A percentile compares a stretch with the other conserved stretches of the same genome.
phyloP scores from a whole-genome alignment of 2,888 invertebrate species.

The Panopea generosa region DNA sequence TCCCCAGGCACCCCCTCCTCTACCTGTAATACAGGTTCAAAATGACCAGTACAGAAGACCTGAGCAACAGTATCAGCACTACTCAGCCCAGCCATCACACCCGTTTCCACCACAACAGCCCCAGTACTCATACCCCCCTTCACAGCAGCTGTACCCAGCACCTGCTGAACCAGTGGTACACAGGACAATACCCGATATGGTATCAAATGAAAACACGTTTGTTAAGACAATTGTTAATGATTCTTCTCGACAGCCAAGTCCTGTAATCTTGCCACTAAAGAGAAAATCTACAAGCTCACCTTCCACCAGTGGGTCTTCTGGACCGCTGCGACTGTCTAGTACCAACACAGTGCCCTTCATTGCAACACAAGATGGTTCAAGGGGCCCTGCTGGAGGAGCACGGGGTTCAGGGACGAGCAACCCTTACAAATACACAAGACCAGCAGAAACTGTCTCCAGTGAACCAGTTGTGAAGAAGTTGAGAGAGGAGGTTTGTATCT shows the following conservation, averaged over 20 bases:
- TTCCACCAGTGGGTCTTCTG: not conserved
- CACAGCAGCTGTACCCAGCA: conserved; percentile 24
- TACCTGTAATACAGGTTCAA: conserved; percentile 68
- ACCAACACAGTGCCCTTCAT: conserved; percentile 29
- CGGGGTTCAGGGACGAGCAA: too few species aligned
- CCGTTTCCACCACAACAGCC: conserved; percentile 10
- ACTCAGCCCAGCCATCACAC: not conserved
- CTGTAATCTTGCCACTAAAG: conserved; percentile 25
- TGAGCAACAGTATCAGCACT: conserved; percentile 21
- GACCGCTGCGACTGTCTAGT: conserved; percentile 41
- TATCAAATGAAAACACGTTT: not conserved
- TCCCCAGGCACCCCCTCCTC: not conserved
- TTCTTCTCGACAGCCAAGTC: not conserved
- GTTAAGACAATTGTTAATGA: conserved; percentile 48
- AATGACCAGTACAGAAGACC: conserved; percentile 69
- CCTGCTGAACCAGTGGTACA: conserved; percentile 13
- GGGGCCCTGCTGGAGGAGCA: too few species aligned
- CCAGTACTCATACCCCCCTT: conserved; percentile 30
- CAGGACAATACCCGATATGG: conserved; percentile 24
- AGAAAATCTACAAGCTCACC: conserved; percentile 32
- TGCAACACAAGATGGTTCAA: not conserved
- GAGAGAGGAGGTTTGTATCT: conserved; percentile 31
- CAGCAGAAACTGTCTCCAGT: too few species aligned
- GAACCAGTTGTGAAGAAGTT: conserved; percentile 33
- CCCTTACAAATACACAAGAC: too few species aligned